Conservation (phyloP, 2,888 invertebrate genomes). For the Noctua pronuba region DNA sequence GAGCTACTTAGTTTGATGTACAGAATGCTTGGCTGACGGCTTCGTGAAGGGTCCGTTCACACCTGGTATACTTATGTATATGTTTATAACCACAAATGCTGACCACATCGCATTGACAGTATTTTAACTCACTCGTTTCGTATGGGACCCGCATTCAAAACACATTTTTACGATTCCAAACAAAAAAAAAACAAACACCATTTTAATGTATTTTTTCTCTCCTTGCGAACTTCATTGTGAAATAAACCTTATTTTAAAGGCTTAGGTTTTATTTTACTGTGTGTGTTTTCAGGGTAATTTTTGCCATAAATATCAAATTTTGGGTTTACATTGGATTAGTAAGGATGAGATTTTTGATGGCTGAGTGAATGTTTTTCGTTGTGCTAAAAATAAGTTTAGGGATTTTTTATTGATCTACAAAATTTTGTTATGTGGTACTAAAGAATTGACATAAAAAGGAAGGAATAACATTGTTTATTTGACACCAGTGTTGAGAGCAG, state of each 20-base stretch:
- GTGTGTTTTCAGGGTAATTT: constrained; percentile 45
- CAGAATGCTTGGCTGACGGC: no score
- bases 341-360: constrained; percentile 43
- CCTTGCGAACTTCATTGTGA: background rate
- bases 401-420: constrained; percentile 2
- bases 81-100: constrained; percentile 43
- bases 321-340: constrained; percentile 22
- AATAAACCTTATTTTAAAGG: fast-evolving
- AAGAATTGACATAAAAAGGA: background rate
- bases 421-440: background rate
- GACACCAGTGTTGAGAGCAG: background rate
- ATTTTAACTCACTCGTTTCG: constrained; percentile 26
- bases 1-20: no score
- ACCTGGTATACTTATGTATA: background rate
- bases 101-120: constrained; percentile 46
- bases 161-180: constrained; percentile 41
- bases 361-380: constrained; percentile 12
- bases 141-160: constrained; percentile 63
- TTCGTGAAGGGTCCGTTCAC: background rate
- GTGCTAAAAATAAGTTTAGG: background rate
- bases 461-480: background rate
- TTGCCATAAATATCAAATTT: constrained; percentile 56
- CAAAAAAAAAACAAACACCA: constrained; percentile 26
- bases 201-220: constrained; percentile 49
- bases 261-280: background rate